Evolutionary conservation across 2,113 vertebrate genomes (phyloP), one percentile per base, ranked within the genome.

Genomic region (Athene noctua): DNA sequence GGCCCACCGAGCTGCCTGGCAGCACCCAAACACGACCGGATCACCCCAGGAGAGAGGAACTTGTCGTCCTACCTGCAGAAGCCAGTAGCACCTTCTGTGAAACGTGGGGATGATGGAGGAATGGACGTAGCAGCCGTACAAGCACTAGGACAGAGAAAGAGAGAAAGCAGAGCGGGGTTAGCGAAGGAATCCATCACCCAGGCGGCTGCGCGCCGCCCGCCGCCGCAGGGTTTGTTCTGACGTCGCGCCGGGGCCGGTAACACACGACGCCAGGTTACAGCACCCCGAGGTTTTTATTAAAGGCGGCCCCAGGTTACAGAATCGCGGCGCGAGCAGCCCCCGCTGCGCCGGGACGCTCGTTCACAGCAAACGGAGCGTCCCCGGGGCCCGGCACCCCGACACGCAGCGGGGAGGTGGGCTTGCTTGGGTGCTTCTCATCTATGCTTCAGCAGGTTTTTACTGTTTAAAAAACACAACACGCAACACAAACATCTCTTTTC

Each of bases 101-200:
- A 99, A 99, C 97, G 99, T 99, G 98, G 99, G 99, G 98, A 99
- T 99, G 98, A 99, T 99, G 98, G 99, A 99, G 97, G 99, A 99
- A 98, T 99, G 99, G 94, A 99, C 99, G 73, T 99, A 99, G 98
- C 99, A 99, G 98, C 99, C 99, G 71, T 99, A 99, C 96, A 99
- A 98, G 98, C 99, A 99, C 99, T 99, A 91, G 66, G 93, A 97
- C 90, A 97, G 57, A 97, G 96, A 97, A 96, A 96, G 96, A 98
- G 96, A 97, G 94, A 98, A 95, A 97, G 87, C 82, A 97, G 92
- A 88, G 94, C 82, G 34, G 72, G 57, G 77, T 97, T 92, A 97
- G 82, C 2, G 23, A 9, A 59, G 78, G 84, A 87, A 86, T 34
- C 47, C 49, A 2, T 3, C 0, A 8, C 67, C 2, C 3, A 44